Conservation (phyloP, 2,888 invertebrate species). For the Venusia cambrica region DNA sequence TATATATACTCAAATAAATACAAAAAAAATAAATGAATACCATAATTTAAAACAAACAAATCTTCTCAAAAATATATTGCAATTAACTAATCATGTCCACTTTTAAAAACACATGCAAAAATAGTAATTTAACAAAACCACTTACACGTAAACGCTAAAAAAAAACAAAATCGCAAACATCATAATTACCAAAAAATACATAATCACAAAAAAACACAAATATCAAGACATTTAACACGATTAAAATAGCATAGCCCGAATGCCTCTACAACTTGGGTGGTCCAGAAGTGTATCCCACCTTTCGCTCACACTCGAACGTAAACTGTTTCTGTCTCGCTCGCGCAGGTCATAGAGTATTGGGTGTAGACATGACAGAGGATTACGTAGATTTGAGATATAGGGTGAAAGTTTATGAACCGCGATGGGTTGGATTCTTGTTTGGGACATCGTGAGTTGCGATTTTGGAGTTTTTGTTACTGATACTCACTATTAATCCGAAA, state of each 20-base stretch:
- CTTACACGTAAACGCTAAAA: slow-evolving; percentile 28
- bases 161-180: slow-evolving; percentile 19
- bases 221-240: slow-evolving; percentile 57
- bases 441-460: neutral
- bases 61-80: too few relatives aligned
- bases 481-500: too few relatives aligned
- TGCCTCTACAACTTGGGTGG: slow-evolving; percentile 72
- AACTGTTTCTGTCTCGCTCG: slow-evolving; percentile 25
- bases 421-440: slow-evolving; percentile 13
- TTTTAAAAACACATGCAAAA: slow-evolving; percentile 2
- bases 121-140: slow-evolving; percentile 1
- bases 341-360: slow-evolving; percentile 56
- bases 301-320: slow-evolving; percentile 34
- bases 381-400: slow-evolving; percentile 28
- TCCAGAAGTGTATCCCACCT: slow-evolving; percentile 44
- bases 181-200: slow-evolving; percentile 32
- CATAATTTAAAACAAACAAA: too few relatives aligned
- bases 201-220: slow-evolving; percentile 42
- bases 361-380: slow-evolving; percentile 23
- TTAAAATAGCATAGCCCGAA: slow-evolving; percentile 54
- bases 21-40: too few relatives aligned
- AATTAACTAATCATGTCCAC: too few relatives aligned
- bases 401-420: slow-evolving; percentile 9
- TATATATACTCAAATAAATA: too few relatives aligned
- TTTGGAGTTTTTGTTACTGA: too few relatives aligned